Evolutionary conservation across 2,888 invertebrate species (phyloP).

Genomic region (Pseudococcus longispinus): DNA sequence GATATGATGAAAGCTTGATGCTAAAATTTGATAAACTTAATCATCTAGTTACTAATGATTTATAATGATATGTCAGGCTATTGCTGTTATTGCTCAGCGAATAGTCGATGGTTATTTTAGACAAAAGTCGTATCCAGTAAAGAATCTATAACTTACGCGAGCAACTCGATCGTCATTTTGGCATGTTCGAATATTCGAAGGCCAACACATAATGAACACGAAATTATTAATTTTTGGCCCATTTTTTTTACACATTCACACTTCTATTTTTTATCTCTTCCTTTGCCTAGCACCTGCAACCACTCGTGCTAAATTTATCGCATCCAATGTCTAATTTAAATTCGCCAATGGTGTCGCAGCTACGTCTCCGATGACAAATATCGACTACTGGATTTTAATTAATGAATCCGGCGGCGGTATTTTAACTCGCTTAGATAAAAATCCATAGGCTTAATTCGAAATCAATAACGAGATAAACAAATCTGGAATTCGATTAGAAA

Average conservation of each 20-base stretch:
- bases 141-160: not conserved
- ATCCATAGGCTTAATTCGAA: not conserved
- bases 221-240: not conserved
- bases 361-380: not conserved
- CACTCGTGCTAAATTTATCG: not conserved
- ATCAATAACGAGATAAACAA: not conserved
- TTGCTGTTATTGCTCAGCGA: not conserved
- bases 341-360: not conserved
- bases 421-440: not conserved
- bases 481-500: too few relatives aligned
- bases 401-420: not conserved
- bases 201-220: not conserved
- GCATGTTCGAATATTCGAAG: not conserved
- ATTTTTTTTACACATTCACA: not conserved
- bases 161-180: not conserved
- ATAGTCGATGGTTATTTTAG: not conserved
- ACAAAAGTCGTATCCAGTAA: not conserved
- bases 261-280: not conserved
- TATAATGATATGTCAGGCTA: conserved; percentile 13
- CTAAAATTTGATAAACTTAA: not conserved
- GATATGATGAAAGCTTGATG: conserved; percentile 18
- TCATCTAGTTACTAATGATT: conserved; percentile 15
- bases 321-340: not conserved
- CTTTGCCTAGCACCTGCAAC: not conserved
- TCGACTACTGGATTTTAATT: not conserved